phyloP scores from a whole-genome alignment of 37 sponge, comb jelly and placozoan species.

The Corticium candelabrum region DNA sequence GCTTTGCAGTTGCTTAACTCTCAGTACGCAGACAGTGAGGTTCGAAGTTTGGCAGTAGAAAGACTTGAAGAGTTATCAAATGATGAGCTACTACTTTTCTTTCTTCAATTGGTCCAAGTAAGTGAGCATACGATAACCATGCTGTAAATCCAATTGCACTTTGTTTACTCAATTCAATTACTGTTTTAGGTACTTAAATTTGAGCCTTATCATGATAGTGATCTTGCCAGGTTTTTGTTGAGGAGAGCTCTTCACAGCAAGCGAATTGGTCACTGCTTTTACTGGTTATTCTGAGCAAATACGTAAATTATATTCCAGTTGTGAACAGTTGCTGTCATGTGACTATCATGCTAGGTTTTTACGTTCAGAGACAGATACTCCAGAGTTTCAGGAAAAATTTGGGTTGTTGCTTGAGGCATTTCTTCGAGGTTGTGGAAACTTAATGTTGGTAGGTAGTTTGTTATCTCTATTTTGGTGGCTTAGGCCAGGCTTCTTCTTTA shows the following conservation, averaged over 20 bases:
- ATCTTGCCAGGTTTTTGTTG: slow-evolving; percentile 69
- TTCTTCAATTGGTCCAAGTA: slow-evolving; percentile 73
- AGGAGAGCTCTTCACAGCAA: slow-evolving; percentile 73
- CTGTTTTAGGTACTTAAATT: slow-evolving; percentile 71
- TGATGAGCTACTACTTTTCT: slow-evolving; percentile 50
- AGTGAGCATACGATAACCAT: background rate
- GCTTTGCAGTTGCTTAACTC: slow-evolving; percentile 82
- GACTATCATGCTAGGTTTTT: slow-evolving; percentile 57
- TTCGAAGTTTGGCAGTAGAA: slow-evolving; percentile 65
- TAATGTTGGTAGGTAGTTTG: slow-evolving; percentile 47
- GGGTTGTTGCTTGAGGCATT: slow-evolving; percentile 81
- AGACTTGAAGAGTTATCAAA: slow-evolving; percentile 56
- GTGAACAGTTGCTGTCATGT: background rate
- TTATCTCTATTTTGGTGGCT: no score
- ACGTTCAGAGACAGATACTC: slow-evolving; percentile 79
- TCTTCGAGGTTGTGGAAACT: slow-evolving; percentile 72
- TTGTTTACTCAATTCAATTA: background rate
- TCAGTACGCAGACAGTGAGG: slow-evolving; percentile 82
- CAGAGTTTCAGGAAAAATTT: slow-evolving; percentile 75
- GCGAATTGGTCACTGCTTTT: slow-evolving; percentile 82
- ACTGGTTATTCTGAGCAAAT: slow-evolving; percentile 38
- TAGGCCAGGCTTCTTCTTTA: background rate
- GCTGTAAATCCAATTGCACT: background rate
- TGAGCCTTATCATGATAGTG: slow-evolving; percentile 81
- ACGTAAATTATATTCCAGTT: background rate